Conservation (phyloP, 2,888 invertebrate species). For the Tetragonula carbonaria region DNA sequence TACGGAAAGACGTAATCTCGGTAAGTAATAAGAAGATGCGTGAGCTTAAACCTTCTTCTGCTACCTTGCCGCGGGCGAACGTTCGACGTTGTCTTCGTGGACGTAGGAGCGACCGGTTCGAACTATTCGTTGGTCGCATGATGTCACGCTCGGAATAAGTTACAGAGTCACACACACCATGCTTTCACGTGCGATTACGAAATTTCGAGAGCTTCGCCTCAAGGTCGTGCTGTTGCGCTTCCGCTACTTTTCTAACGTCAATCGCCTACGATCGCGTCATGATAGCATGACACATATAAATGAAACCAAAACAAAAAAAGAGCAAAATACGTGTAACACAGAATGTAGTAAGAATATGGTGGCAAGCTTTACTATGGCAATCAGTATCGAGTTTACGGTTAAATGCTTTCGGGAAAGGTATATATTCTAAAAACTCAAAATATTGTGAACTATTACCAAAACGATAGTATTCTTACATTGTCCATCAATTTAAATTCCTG, state of each 20-base stretch:
- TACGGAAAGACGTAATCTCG: conserved; percentile 2
- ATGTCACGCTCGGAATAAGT: conserved; percentile 80
- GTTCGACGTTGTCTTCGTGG: conserved; percentile 55
- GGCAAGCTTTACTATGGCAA: too few species aligned
- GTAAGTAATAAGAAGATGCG: conserved; percentile 41
- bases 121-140: conserved; percentile 74
- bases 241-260: conserved; percentile 37
- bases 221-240: conserved; percentile 67
- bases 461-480: too few species aligned
- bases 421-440: too few species aligned
- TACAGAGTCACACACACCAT: conserved; percentile 69
- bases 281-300: neutral
- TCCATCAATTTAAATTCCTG: too few species aligned
- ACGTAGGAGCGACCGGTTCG: conserved; percentile 69
- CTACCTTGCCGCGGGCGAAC: conserved; percentile 78
- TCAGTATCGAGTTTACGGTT: too few species aligned
- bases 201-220: conserved; percentile 71
- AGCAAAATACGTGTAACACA: too few species aligned
- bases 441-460: too few species aligned
- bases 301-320: too few species aligned
- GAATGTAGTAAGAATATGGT: too few species aligned
- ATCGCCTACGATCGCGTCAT: neutral
- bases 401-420: too few species aligned
- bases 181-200: conserved; percentile 74
- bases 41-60: conserved; percentile 61